Percentiles rank a stretch among this genome's conserved stretches.
Conservation (phyloP, 2,113 vertebrate genomes). For the Corythornis vintsioides region DNA sequence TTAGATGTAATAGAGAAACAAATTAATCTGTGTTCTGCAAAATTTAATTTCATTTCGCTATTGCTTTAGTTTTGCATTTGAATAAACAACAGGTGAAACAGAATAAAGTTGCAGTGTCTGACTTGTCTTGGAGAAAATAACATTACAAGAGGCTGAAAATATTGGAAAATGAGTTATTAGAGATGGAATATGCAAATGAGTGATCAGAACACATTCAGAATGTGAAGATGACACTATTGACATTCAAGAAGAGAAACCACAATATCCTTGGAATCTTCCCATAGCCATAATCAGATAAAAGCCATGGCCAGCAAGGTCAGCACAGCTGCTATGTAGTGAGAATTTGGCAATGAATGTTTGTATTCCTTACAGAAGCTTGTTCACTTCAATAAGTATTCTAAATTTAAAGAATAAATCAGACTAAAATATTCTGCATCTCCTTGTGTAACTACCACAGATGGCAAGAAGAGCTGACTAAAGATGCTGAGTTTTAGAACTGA, state of each 20-base stretch:
- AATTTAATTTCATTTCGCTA: neutral
- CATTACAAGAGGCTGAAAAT: neutral
- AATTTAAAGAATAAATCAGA: neutral
- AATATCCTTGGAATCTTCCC: neutral
- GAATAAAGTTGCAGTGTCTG: neutral
- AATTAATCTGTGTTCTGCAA: neutral
- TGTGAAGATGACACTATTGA: neutral
- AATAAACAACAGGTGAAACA: neutral
- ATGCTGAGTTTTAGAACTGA: neutral
- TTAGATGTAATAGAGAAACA: neutral
- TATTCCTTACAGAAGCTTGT: neutral
- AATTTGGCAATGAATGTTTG: neutral
- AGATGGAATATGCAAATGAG: neutral
- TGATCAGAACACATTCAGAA: neutral
- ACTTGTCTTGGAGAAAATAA: neutral
- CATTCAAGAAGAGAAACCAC: neutral
- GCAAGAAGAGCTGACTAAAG: constrained; percentile 1
- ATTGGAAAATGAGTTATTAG: neutral
- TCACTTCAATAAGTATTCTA: neutral
- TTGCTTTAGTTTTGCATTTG: neutral
- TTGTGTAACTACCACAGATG: neutral
- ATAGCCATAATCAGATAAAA: neutral
- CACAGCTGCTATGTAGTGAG: neutral
- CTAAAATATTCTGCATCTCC: neutral
- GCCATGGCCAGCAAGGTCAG: neutral